Evolutionary conservation across 2,113 vertebrate species (phyloP).

Genomic region (Grantiella picta): DNA sequence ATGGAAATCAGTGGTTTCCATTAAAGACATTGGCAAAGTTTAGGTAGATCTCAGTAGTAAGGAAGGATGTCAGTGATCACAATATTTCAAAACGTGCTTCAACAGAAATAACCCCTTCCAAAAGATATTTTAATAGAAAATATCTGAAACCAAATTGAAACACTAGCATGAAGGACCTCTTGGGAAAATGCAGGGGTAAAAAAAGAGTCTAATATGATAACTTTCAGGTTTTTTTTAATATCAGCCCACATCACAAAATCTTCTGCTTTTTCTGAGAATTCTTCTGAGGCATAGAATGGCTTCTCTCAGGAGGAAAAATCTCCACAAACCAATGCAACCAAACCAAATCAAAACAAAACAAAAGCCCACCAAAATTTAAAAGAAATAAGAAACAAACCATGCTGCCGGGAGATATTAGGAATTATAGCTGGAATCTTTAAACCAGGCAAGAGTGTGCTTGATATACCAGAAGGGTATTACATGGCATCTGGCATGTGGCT

Average conservation of each 20-base stretch:
- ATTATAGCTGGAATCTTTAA: not conserved
- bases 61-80: not conserved
- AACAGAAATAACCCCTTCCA: not conserved
- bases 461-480: not conserved
- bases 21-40: not conserved
- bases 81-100: not conserved
- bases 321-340: not conserved
- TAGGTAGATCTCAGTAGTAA: not conserved
- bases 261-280: not conserved
- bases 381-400: not conserved
- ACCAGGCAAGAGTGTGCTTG: not conserved
- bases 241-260: not conserved
- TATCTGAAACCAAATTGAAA: not conserved
- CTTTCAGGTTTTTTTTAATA: not conserved
- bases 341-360: not conserved
- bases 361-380: not conserved
- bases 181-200: not conserved
- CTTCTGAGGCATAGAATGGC: not conserved
- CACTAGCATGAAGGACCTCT: not conserved
- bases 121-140: not conserved
- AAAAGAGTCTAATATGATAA: not conserved
- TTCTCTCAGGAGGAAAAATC: not conserved
- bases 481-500: not conserved
- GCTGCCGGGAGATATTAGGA: not conserved
- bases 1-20: not conserved